Evolutionary conservation across 2,888 invertebrate species (phyloP), one percentile per base, ranked within the genome.

Genomic region (Sarcophaga carnaria): DNA sequence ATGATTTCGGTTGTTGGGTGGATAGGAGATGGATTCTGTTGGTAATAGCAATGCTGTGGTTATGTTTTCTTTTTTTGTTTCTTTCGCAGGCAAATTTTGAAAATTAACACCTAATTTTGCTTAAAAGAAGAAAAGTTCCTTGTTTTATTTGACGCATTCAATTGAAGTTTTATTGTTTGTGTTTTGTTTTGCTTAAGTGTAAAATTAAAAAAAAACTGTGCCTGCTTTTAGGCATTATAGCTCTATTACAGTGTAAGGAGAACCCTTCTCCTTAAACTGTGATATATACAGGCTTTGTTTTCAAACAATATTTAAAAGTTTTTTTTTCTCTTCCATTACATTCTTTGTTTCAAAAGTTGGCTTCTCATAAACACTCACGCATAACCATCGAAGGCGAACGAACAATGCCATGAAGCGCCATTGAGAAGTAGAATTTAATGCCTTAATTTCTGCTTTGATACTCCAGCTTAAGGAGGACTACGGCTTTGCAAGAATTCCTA

Each of bases 101-200:
- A 87, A 87, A 87, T 87, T 87, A 87, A 87, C 87, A 87, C 87
- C 87, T 84, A 84, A 84, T 87, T 83, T 72, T 69, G 6, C 67
- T 54, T 80, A 25, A 37, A 20, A 37, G 37, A 37, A 37, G 37
- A 37, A 37, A 37, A 67, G 71, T 66, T 64, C 37, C 71, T 64
- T 76, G 59, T 47, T 69, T 69, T 45, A 69, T 80, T 82, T 84
- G 87, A 87, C 81, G 79, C 79, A 22, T 87, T 81, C 84, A 87
- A 87, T 87, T 82, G 84, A 75, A 84, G 87, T 87, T 87, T 87
- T 87, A 87, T 87, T 83, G 87, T 76, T 83, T 80, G 80, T 62
- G 64, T 59, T 74, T 80, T 80, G 67, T 70, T 64, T 54, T 27
- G 4, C 69, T 54, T 54, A 54, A 54, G 17, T 37, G 37, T 8